Conservation (phyloP, 2,113 vertebrate species). For the Tragelaphus scriptus region DNA sequence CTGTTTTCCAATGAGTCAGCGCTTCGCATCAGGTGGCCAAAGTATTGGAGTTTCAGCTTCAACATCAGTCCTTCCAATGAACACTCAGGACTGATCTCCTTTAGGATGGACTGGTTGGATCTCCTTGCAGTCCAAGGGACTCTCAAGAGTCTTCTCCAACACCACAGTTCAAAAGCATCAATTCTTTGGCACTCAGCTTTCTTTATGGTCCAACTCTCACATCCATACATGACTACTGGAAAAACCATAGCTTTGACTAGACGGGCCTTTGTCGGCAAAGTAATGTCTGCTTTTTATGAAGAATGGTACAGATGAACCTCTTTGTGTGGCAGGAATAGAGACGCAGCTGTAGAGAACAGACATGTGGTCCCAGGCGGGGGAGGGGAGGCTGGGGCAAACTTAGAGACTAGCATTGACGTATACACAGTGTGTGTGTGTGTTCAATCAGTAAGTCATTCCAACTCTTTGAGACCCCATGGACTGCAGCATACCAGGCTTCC, state of each 20-base stretch:
- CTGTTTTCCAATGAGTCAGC: background rate
- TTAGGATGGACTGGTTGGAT: background rate
- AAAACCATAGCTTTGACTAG: background rate
- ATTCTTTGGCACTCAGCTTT: background rate
- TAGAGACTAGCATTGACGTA: background rate
- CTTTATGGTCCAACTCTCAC: background rate
- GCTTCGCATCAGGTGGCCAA: background rate
- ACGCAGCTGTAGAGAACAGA: rapidly evolving
- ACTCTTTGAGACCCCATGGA: background rate
- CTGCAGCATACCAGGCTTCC: background rate
- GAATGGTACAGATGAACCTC: background rate
- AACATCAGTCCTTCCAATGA: background rate
- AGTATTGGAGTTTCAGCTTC: background rate
- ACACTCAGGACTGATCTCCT: background rate
- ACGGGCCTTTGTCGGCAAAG: rapidly evolving
- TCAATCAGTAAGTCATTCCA: background rate
- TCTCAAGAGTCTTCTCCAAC: background rate
- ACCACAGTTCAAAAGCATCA: background rate
- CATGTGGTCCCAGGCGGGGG: rapidly evolving
- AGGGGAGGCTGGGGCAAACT: background rate
- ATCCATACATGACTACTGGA: background rate
- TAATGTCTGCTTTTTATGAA: background rate
- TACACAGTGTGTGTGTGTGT: background rate
- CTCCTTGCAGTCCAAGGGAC: background rate
- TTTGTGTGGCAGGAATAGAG: background rate